phyloP scores from a whole-genome alignment of 92 coral and sea anemone genomes.

The Porites rus region DNA sequence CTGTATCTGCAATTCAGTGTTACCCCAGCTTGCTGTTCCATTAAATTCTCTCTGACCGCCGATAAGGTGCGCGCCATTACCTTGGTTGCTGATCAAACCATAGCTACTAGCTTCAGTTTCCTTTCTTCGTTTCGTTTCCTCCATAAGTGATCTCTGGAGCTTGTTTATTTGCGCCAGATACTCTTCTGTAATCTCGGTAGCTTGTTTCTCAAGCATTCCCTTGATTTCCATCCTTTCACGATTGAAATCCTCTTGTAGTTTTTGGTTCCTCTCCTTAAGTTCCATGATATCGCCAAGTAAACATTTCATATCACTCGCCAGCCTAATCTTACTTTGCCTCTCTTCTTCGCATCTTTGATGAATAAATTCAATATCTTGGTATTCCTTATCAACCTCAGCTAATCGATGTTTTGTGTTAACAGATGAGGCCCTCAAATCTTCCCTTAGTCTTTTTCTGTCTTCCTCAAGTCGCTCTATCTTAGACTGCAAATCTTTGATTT shows the following conservation, averaged over 20 bases:
- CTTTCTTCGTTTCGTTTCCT: slow-evolving; percentile 72
- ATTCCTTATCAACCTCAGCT: slow-evolving; percentile 38
- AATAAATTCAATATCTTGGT: slow-evolving; percentile 66
- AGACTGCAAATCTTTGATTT: slow-evolving; percentile 72
- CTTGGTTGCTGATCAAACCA: background rate
- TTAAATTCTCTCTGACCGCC: slow-evolving; percentile 3
- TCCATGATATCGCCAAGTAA: slow-evolving; percentile 82
- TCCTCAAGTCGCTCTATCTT: slow-evolving; percentile 73
- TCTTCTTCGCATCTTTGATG: slow-evolving; percentile 82
- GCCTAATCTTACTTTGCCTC: slow-evolving; percentile 69
- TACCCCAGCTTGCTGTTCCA: slow-evolving; percentile 18
- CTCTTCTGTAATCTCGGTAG: slow-evolving; percentile 84
- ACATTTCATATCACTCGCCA: slow-evolving; percentile 84
- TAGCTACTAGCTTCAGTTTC: slow-evolving; percentile 52
- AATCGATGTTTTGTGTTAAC: slow-evolving; percentile 47
- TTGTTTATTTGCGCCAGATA: slow-evolving; percentile 80
- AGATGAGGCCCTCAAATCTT: slow-evolving; percentile 50
- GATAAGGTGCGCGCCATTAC: background rate
- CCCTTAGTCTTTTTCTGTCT: slow-evolving; percentile 70
- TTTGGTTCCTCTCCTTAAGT: slow-evolving; percentile 76
- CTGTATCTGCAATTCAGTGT: slow-evolving; percentile 49
- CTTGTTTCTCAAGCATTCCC: slow-evolving; percentile 83
- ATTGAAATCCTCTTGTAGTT: slow-evolving; percentile 79
- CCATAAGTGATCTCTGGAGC: slow-evolving; percentile 75
- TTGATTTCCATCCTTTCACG: slow-evolving; percentile 87